Percentiles rank a stretch among this genome's conserved stretches.
phyloP scores from a whole-genome alignment of 2,113 vertebrate species.

The Cavia aperea region DNA sequence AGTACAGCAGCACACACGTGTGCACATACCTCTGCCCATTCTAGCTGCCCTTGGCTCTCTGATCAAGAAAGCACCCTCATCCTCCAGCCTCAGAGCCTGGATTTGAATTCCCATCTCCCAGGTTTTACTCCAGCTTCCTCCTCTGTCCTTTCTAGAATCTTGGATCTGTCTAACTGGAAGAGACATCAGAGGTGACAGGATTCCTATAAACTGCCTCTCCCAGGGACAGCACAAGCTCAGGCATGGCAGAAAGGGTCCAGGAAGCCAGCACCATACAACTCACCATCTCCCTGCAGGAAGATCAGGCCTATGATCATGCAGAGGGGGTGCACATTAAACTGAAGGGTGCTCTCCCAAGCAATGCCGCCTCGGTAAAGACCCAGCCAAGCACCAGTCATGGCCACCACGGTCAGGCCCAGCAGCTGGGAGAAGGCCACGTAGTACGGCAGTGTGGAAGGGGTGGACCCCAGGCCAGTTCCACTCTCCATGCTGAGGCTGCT shows the following conservation, averaged over 20 bases:
- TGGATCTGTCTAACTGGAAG: background rate
- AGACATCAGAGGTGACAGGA: background rate
- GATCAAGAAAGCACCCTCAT: background rate
- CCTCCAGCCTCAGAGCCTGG: background rate
- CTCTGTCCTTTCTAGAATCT: slow-evolving; percentile 17
- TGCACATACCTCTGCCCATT: background rate
- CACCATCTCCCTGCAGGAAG: slow-evolving; percentile 93
- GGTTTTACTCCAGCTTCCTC: background rate
- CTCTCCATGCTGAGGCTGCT: slow-evolving; percentile 77
- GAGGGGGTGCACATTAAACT: slow-evolving; percentile 91
- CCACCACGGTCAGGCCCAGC: slow-evolving; percentile 84
- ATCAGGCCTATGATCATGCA: slow-evolving; percentile 94
- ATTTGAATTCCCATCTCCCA: background rate
- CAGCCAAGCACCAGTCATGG: slow-evolving; percentile 87
- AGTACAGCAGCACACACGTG: background rate
- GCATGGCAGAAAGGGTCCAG: background rate
- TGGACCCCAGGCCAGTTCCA: accelerated
- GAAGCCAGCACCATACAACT: slow-evolving; percentile 54
- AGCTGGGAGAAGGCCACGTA: slow-evolving; percentile 85
- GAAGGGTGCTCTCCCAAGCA: slow-evolving; percentile 83
- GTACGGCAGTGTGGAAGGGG: slow-evolving; percentile 72
- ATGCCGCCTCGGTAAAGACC: slow-evolving; percentile 87
- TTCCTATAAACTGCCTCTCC: background rate
- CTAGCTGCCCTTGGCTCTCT: background rate
- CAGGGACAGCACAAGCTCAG: background rate